A percentile compares a stretch with the other conserved stretches of the same genome.
phyloP scores from a whole-genome alignment of 1,140 invertebrate genomes.

The Chymomyza costata region DNA sequence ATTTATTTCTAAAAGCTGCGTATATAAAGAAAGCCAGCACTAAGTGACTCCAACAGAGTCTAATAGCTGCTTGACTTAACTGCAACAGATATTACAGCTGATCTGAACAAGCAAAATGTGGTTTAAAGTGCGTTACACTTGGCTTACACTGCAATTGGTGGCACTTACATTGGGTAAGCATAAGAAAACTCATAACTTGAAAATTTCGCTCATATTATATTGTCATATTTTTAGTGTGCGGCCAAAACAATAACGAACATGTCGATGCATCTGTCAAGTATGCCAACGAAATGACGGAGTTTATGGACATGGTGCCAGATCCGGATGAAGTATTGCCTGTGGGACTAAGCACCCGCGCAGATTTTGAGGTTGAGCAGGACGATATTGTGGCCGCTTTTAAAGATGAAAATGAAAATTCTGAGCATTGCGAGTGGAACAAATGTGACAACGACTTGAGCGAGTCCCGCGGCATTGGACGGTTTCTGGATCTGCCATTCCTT shows the following conservation, averaged over 20 bases:
- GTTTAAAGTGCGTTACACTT: slow-evolving; percentile 9
- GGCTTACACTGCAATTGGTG: slow-evolving; percentile 25
- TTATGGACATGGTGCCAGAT: slow-evolving; percentile 37
- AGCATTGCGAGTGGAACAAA: slow-evolving; percentile 47
- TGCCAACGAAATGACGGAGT: slow-evolving; percentile 44
- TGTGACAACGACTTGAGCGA: slow-evolving; percentile 63
- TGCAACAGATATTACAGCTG: slow-evolving; percentile 34
- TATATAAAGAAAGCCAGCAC: slow-evolving; percentile 36
- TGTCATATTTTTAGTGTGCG: too few relatives aligned
- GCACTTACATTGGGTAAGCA: slow-evolving; percentile 26
- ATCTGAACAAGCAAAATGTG: slow-evolving; percentile 24
- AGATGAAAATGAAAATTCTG: slow-evolving; percentile 50
- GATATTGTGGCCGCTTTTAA: slow-evolving; percentile 30
- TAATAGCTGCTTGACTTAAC: slow-evolving; percentile 25
- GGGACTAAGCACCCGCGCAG: slow-evolving; percentile 27
- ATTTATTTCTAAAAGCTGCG: too few relatives aligned
- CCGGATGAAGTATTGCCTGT: slow-evolving; percentile 16
- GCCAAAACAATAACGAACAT: not conserved
- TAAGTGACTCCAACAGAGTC: slow-evolving; percentile 36
- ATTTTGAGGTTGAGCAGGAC: slow-evolving; percentile 33
- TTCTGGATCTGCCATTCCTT: slow-evolving; percentile 53
- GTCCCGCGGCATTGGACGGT: slow-evolving; percentile 39
- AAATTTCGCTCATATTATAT: too few relatives aligned
- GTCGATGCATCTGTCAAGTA: slow-evolving; percentile 32
- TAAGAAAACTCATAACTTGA: not conserved